Conservation (phyloP, 1,140 invertebrate species). For the Halotydeus destructor region DNA sequence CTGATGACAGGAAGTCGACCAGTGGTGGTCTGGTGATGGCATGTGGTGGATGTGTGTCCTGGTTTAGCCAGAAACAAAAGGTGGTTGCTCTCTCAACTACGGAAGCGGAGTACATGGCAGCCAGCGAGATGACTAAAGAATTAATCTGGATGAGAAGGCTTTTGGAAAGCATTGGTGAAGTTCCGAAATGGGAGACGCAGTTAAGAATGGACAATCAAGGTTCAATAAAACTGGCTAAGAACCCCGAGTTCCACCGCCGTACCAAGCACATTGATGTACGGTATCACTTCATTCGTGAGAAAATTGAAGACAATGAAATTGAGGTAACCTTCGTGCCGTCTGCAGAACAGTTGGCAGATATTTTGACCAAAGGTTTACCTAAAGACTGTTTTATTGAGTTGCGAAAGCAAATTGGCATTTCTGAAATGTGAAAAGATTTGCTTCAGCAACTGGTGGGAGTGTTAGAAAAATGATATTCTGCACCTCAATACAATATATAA, state of each 20-base stretch:
- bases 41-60: constrained; percentile 18
- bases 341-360: constrained; percentile 12
- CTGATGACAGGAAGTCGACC: constrained; percentile 1
- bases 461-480: too few species aligned
- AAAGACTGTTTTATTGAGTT: neutral
- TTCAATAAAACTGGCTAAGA: constrained; percentile 17
- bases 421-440: neutral
- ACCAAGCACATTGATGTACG: constrained; percentile 20
- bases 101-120: constrained; percentile 24
- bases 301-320: constrained; percentile 21
- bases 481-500: too few species aligned
- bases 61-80: constrained; percentile 20
- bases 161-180: constrained; percentile 6
- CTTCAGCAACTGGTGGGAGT: neutral
- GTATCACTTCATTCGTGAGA: constrained; percentile 22
- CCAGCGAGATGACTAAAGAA: constrained; percentile 23
- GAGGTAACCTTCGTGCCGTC: constrained; percentile 4
- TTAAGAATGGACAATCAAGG: constrained; percentile 18
- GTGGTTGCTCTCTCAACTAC: constrained; percentile 20
- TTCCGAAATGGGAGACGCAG: neutral
- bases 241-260: constrained; percentile 14
- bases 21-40: constrained; percentile 17
- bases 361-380: constrained; percentile 12
- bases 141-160: constrained; percentile 17
- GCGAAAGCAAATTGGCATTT: neutral